A percentile compares a stretch with the other conserved stretches of the same genome.
phyloP scores from a whole-genome alignment of 2,113 vertebrate genomes.

The Hippopotamus amphibius region DNA sequence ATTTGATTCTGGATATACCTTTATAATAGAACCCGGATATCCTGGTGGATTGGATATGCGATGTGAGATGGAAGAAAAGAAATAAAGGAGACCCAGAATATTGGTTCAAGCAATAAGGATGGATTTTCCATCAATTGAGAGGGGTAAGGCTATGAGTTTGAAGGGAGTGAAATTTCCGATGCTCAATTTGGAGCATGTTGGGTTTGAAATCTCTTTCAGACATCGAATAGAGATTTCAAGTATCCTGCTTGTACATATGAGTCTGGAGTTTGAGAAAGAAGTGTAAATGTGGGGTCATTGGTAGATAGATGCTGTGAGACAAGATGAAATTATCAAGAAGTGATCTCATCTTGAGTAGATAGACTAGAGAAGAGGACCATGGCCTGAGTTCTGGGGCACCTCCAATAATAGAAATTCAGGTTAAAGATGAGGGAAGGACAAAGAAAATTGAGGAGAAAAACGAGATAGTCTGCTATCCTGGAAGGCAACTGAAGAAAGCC shows the following conservation, averaged over 20 bases:
- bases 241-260: neutral
- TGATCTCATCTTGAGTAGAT: neutral
- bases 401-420: neutral
- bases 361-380: neutral
- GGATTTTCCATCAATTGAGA: neutral
- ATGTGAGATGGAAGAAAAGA: too few relatives aligned
- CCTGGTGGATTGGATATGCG: neutral
- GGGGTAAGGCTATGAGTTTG: neutral
- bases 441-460: neutral
- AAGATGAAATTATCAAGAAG: neutral
- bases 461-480: neutral
- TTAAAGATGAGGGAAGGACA: neutral
- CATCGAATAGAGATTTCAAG: neutral
- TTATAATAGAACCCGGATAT: neutral
- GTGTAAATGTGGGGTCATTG: neutral
- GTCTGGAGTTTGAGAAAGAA: neutral
- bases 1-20: neutral
- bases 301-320: neutral
- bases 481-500: neutral
- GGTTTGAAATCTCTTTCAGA: neutral
- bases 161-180: neutral
- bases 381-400: neutral
- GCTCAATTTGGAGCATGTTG: neutral
- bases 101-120: neutral
- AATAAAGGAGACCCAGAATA: neutral